Conservation (phyloP, 2,888 invertebrate genomes). For the Harpagoxenus sublaevis region DNA sequence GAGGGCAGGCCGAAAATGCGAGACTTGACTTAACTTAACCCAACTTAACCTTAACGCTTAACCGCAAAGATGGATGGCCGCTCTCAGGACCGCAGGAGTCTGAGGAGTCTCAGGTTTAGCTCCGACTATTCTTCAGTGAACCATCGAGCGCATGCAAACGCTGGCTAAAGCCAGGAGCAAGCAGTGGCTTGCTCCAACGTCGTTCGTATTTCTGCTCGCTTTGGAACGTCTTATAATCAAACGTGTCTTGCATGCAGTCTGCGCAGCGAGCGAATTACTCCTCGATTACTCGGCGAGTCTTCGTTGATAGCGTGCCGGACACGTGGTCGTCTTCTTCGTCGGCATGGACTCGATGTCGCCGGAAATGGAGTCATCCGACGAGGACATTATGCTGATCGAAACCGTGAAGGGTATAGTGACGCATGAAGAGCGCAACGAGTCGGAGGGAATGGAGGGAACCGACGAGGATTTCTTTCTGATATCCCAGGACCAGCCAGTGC, state of each 20-base stretch:
- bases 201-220: background rate
- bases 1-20: no score
- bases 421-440: constrained; percentile 53
- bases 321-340: constrained; percentile 17
- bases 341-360: constrained; percentile 71
- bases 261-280: background rate
- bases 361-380: constrained; percentile 68
- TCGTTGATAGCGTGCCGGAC: background rate
- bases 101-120: background rate
- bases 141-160: background rate
- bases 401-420: constrained; percentile 72
- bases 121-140: background rate
- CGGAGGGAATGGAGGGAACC: constrained; percentile 64
- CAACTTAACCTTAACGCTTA: no score
- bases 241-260: background rate
- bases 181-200: background rate
- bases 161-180: background rate
- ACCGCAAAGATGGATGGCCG: no score
- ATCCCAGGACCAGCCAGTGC: constrained; percentile 60
- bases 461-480: constrained; percentile 71
- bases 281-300: background rate
- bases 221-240: background rate
- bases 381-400: constrained; percentile 70
- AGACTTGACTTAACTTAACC: no score
- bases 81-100: no score